Percentiles rank a stretch among this genome's conserved stretches.
These are phyloP conservation scores for Tachysurus vachellii DNA, from an alignment of 2,113 vertebrate genomes.

Conservation along the genomic window DNA sequence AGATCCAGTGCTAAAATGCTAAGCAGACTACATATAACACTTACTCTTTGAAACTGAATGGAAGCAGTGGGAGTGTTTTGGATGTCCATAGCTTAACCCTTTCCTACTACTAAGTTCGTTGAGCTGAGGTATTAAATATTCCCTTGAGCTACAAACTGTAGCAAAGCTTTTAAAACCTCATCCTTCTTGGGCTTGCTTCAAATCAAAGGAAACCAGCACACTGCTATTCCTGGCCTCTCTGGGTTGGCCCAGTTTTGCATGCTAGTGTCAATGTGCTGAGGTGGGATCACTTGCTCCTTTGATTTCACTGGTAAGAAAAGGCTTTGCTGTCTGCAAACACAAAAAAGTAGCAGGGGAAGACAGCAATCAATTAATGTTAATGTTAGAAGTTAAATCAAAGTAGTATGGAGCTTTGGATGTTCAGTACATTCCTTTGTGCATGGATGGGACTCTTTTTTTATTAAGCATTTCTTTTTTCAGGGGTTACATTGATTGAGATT, in stretches of 20 bases:
- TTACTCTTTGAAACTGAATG: conserved; percentile 2
- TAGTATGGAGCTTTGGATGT: conserved; percentile 16
- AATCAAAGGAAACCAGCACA: conserved; percentile 31
- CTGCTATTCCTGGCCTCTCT: conserved; percentile 25
- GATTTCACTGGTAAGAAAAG: background rate
- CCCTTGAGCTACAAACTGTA: conserved; percentile 55
- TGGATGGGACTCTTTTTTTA: conserved; percentile 34
- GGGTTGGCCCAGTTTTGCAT: conserved; percentile 16
- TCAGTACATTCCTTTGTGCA: conserved; percentile 34
- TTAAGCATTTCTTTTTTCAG: background rate
- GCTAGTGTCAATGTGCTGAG: conserved; percentile 40
- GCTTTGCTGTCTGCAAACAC: background rate
- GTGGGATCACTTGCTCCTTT: conserved; percentile 34
- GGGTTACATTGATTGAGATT: background rate
- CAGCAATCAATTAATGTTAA: conserved; percentile 19
- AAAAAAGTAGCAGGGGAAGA: conserved; percentile 4
- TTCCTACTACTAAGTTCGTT: conserved; percentile 71
- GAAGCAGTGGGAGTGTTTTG: background rate
- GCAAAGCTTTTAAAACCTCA: conserved; percentile 54
- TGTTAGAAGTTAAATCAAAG: conserved; percentile 26
- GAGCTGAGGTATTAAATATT: conserved; percentile 63
- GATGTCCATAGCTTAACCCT: conserved; percentile 48
- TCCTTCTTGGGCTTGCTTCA: conserved; percentile 50
- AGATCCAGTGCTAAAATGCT: conserved; percentile 8
- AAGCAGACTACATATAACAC: background rate